Evolutionary conservation across 2,113 vertebrate genomes (phyloP), one percentile per base, ranked within the genome.

Genomic region (Hippocampus abdominalis): DNA sequence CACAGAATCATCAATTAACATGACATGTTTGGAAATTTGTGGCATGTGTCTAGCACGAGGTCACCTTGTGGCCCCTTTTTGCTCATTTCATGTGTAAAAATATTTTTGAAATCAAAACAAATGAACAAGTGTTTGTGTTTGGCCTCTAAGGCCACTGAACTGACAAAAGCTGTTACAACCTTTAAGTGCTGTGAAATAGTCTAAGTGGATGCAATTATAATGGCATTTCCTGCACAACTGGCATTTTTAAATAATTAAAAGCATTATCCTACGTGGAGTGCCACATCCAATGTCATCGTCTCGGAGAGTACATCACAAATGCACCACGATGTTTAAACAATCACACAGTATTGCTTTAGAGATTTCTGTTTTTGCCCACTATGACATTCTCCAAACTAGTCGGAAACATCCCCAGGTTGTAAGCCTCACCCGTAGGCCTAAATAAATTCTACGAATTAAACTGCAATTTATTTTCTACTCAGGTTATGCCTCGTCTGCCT

Each of bases 361-460:
- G 72, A 71, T 59, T 62, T 59, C 48, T 42, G 46, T 44, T 46
- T 64, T 74, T 74, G 68, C 81, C 70, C 68, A 32, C 73, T 78
- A 72, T 63, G 56, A 51, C 65, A 20, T 39, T 4, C 32, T 46
- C 29, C 7, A 9, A 18, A 6, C 70, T 66, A 68, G 79, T 77
- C 64, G 72, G 65, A 71, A 70, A 75, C 60, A 62, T 79, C 66
- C 66, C 21, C 1, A 27, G 51, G 60, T 60, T 29, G 36, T 68
- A 79, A 79, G 61, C 57, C 21, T 54, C 36, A 1, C 72, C 48
- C 53, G 42, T 4, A 15, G 39, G 59, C 69, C 54, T 48, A 77
- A 78, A 76, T 67, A 21, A 75, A 79, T 70, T 62, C n/a, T 0
- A 42, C 59, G 67, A 75, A 84, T 79, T 72, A 70, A 36, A 68